Evolutionary conservation across 2,888 invertebrate species (phyloP).

Genomic region (Oligia strigilis): DNA sequence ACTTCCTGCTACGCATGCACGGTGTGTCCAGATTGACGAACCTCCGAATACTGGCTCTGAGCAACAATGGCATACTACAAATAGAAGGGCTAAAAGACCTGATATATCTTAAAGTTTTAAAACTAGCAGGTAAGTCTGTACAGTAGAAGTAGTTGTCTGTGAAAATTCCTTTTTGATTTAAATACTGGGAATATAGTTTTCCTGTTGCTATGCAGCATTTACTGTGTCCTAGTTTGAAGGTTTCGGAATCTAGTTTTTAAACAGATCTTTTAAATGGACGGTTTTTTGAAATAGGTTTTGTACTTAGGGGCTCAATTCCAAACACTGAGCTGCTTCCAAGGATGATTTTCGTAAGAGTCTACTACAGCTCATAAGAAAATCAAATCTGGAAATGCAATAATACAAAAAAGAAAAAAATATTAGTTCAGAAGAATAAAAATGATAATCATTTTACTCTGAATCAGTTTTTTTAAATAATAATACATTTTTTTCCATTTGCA

Average conservation of each 20-base stretch:
- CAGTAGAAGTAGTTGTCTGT: not conserved
- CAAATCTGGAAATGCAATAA: not conserved
- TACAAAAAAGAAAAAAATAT: not conserved
- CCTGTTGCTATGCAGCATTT: not conserved
- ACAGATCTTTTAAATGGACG: not conserved
- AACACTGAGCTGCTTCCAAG: not conserved
- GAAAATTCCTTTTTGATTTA: not conserved
- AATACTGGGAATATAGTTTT: not conserved
- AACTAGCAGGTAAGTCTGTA: constrained; percentile 90
- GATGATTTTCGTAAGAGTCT: not conserved
- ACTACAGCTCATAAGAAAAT: not conserved
- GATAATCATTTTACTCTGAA: not conserved
- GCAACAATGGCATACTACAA: constrained; percentile 96
- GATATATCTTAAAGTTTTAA: constrained; percentile 94
- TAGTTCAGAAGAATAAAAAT: not conserved
- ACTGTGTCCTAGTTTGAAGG: not conserved
- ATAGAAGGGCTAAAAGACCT: constrained; percentile 97
- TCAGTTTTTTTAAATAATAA: not conserved
- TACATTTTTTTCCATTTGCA: no score
- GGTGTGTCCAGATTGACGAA: constrained; percentile 95
- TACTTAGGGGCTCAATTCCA: not conserved
- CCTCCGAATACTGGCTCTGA: constrained; percentile 95
- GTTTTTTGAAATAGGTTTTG: not conserved
- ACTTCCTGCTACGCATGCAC: constrained; percentile 96
- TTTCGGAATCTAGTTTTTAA: no score